Conservation (phyloP, 2,888 invertebrate species). For the Tipula lateralis region DNA sequence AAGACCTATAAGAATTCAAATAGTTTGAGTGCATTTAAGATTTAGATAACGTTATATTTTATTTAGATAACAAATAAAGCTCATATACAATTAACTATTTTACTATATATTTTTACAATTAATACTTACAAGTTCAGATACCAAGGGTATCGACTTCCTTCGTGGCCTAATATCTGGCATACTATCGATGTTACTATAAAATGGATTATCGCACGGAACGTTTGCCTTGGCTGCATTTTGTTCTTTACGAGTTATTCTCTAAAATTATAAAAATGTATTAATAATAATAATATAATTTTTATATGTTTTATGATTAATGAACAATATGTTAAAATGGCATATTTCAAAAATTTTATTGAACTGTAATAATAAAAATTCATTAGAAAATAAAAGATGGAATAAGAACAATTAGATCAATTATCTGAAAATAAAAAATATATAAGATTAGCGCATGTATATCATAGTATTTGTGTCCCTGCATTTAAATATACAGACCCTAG, state of each 20-base stretch:
- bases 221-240: conserved; percentile 64
- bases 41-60: conserved; percentile 1
- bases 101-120: neutral
- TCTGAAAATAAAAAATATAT: neutral
- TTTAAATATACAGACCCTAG: no score
- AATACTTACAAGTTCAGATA: conserved; percentile 94
- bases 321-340: neutral
- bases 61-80: conserved; percentile 20
- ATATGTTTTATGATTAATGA: neutral
- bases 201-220: conserved; percentile 93
- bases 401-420: neutral
- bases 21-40: neutral
- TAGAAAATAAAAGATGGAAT: no score
- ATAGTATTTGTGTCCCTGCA: no score
- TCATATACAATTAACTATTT: neutral
- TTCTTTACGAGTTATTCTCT: neutral
- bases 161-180: conserved; percentile 98
- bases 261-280: neutral
- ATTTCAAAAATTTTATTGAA: neutral
- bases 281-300: neutral
- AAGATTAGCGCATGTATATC: no score
- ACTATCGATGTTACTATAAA: conserved; percentile 99
- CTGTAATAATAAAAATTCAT: neutral
- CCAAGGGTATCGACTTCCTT: conserved; percentile 94
- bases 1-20: neutral